Percentiles rank a stretch among this genome's conserved stretches.
These are phyloP conservation scores for Hypomecis punctinalis DNA, from an alignment of 2,888 invertebrate genomes.

Conservation along the genomic window DNA sequence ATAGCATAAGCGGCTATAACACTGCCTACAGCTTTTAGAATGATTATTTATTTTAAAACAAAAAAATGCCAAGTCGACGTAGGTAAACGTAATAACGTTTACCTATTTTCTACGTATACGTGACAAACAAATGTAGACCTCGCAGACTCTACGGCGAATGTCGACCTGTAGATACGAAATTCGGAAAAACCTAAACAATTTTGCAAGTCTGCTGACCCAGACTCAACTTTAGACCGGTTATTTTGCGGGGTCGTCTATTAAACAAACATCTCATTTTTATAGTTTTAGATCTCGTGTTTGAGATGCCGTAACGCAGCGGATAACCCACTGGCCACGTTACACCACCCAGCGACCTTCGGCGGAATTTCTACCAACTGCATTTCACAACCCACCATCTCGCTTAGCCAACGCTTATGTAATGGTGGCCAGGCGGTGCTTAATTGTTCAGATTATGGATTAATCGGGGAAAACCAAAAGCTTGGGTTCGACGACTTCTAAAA, in stretches of 20 bases:
- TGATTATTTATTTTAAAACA: no score
- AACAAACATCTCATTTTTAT: conserved; percentile 9
- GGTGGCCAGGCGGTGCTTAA: conserved; percentile 15
- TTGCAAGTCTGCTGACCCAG: background rate
- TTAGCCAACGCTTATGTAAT: conserved; percentile 33
- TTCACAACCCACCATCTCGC: conserved; percentile 32
- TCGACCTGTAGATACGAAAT: background rate
- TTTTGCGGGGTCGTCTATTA: background rate
- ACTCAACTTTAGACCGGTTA: conserved; percentile 7
- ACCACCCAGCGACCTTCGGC: conserved; percentile 52
- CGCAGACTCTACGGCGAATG: background rate
- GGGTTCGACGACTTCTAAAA: no score
- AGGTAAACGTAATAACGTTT: no score
- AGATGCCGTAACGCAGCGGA: conserved; percentile 31
- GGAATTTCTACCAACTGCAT: conserved; percentile 49
- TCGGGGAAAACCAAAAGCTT: background rate
- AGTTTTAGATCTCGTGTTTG: conserved; percentile 7
- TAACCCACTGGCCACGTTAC: conserved; percentile 37
- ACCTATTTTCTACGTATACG: background rate
- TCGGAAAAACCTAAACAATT: background rate
- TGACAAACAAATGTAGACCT: background rate
- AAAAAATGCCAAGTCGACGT: no score
- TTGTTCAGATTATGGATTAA: conserved; percentile 16
- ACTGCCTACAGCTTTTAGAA: no score
- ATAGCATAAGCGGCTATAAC: no score